Evolutionary conservation across 2,888 invertebrate species (phyloP).

Genomic region (Leptopilina syphax): DNA sequence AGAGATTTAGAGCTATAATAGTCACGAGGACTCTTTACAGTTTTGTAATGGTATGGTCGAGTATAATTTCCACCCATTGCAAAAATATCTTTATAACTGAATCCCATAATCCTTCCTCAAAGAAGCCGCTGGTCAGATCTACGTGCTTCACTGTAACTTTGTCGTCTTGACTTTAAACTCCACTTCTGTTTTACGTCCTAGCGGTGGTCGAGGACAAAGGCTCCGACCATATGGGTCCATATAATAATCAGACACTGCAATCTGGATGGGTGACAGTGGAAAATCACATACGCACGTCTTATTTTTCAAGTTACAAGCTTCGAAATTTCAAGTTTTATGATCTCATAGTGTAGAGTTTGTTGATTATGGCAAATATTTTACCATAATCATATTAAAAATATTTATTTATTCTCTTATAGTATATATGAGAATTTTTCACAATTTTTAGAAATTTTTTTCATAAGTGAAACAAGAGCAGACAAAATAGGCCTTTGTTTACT

Average conservation of each 20-base stretch:
- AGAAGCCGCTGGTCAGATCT: constrained; percentile 51
- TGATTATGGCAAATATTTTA: neutral
- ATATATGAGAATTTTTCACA: too few relatives aligned
- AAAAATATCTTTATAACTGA: constrained; percentile 12
- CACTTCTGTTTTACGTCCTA: constrained; percentile 53
- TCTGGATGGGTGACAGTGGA: constrained; percentile 67
- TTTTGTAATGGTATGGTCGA: too few relatives aligned
- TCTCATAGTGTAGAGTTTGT: too few relatives aligned
- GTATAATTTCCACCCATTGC: constrained; percentile 21
- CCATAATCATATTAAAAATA: too few relatives aligned
- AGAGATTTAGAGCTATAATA: too few relatives aligned
- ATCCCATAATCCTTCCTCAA: constrained; percentile 42
- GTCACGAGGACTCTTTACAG: too few relatives aligned
- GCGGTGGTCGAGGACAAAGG: constrained; percentile 56
- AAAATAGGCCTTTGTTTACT: neutral
- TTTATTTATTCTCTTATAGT: too few relatives aligned
- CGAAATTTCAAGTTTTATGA: neutral
- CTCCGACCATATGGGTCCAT: constrained; percentile 55
- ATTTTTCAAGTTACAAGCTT: constrained; percentile 34
- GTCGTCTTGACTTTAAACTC: constrained; percentile 52
- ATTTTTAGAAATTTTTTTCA: too few relatives aligned
- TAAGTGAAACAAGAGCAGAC: too few relatives aligned
- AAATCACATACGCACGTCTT: constrained; percentile 44
- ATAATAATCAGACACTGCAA: constrained; percentile 64
- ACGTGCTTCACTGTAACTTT: constrained; percentile 57